These are phyloP conservation scores for Genyomyrus donnyi DNA, from an alignment of 2,113 vertebrate genomes.

Conservation along the genomic window DNA sequence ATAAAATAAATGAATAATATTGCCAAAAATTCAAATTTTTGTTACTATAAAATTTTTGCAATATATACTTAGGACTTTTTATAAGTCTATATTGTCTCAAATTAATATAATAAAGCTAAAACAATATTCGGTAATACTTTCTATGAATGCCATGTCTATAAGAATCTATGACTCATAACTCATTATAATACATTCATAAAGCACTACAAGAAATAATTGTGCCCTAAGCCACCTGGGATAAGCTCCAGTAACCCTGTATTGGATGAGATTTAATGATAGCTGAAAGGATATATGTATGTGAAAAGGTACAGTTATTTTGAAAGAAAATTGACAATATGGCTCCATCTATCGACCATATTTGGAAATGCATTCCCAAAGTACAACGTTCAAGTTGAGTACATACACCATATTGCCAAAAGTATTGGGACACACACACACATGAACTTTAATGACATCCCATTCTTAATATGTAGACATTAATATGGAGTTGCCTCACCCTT, in stretches of 20 bases:
- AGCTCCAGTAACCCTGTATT: background rate
- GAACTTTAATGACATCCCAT: no score
- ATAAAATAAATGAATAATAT: background rate
- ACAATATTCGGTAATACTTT: no score
- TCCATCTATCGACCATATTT: background rate
- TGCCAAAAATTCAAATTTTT: background rate
- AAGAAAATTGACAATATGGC: background rate
- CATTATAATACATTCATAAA: no score
- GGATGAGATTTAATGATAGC: background rate
- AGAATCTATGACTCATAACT: no score
- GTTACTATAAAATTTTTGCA: background rate
- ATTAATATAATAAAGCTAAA: background rate
- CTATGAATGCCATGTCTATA: no score
- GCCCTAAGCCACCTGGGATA: background rate
- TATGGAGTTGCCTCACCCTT: no score
- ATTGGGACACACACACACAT: no score
- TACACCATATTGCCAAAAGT: no score
- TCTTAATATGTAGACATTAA: no score
- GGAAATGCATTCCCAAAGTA: background rate
- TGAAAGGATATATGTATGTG: background rate
- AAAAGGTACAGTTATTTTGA: background rate
- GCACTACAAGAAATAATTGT: background rate
- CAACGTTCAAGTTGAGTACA: background rate
- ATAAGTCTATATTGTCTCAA: background rate
- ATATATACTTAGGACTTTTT: background rate